Evolutionary conservation across 2,888 invertebrate genomes (phyloP).

Genomic region (Capitulum mitella): DNA sequence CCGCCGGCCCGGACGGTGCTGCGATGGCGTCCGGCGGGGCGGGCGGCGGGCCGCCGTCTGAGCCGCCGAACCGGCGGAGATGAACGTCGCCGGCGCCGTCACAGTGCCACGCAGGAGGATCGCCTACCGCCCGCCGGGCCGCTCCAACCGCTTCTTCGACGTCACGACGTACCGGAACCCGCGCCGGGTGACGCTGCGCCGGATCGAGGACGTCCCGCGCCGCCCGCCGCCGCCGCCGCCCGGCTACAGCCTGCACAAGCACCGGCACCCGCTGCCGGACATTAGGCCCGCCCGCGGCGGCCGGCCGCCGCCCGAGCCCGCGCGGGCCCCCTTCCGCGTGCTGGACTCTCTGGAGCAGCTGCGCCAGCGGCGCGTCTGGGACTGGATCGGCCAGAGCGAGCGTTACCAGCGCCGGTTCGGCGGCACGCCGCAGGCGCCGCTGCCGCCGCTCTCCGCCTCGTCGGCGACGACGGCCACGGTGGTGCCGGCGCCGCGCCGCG

Average conservation of each 20-base stretch:
- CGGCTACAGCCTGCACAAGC: not conserved
- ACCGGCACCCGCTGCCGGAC: not conserved
- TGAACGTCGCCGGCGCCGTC: slow-evolving; percentile 25
- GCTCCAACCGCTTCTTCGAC: not conserved
- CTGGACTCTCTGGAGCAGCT: not conserved
- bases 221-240: not conserved
- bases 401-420: slow-evolving; percentile 11
- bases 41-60: not conserved
- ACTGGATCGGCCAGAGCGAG: slow-evolving; percentile 19
- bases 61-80: not conserved
- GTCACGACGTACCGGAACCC: not conserved
- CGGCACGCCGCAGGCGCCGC: not conserved
- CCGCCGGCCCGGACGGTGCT: not conserved
- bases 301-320: no score
- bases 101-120: not conserved
- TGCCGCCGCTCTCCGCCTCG: not conserved
- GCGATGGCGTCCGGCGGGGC: not conserved
- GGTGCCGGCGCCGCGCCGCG: not conserved
- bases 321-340: slow-evolving; percentile 1
- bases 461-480: not conserved
- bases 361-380: not conserved
- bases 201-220: not conserved
- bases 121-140: not conserved
- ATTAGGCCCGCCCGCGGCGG: not conserved
- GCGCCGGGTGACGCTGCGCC: not conserved